These are phyloP conservation scores for Tangara arthus DNA, from an alignment of 2,797 vertebrate species.

Conservation along the genomic window DNA sequence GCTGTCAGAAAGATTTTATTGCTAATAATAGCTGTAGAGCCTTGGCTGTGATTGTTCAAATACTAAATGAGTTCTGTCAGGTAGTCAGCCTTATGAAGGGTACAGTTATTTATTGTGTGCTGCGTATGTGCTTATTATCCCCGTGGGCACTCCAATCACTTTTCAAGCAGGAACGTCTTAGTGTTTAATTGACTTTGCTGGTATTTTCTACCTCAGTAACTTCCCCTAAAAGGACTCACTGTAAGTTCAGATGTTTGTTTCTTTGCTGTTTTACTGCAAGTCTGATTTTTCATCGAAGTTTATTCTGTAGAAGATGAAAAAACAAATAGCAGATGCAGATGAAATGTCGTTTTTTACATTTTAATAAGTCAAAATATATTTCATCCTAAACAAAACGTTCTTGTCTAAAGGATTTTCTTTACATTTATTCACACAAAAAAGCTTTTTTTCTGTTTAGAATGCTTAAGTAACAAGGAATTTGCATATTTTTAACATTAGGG, in stretches of 20 bases:
- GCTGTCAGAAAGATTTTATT: background rate
- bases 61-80: background rate
- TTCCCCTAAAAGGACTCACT: background rate
- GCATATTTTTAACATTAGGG: background rate
- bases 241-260: background rate
- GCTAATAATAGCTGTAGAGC: background rate
- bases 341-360: background rate
- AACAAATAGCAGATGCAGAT: background rate
- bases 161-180: background rate
- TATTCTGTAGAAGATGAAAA: background rate
- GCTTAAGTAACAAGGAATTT: background rate
- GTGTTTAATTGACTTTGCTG: conserved; percentile 6
- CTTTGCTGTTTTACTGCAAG: background rate
- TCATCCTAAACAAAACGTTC: background rate
- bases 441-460: background rate
- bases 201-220: background rate
- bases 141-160: background rate
- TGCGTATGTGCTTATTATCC: background rate
- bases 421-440: background rate
- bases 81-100: background rate
- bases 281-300: background rate
- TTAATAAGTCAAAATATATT: background rate
- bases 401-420: background rate
- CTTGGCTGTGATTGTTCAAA: background rate
- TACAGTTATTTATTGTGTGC: background rate